Evolutionary conservation across 2,113 vertebrate species (phyloP).

Genomic region (Todiramphus chloris): DNA sequence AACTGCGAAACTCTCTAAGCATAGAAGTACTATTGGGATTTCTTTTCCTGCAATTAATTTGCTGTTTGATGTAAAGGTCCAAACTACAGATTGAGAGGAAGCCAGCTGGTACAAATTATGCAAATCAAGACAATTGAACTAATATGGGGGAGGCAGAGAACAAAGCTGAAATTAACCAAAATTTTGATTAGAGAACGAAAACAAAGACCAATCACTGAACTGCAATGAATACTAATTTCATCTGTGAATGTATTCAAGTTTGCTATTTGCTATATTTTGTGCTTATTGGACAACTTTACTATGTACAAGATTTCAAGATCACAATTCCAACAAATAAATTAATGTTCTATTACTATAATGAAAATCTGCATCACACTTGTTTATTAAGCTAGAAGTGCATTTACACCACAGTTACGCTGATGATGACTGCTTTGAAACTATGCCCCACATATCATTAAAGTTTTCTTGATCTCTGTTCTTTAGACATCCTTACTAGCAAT

Average conservation of each 20-base stretch:
- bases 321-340: not conserved
- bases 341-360: not conserved
- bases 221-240: conserved; percentile 70
- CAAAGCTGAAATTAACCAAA: conserved; percentile 60
- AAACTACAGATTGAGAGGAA: conserved; percentile 74
- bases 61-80: conserved; percentile 70
- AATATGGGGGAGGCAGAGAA: conserved; percentile 18
- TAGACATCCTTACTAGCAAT: not conserved
- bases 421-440: not conserved
- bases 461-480: conserved; percentile 1
- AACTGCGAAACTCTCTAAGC: conserved; percentile 61
- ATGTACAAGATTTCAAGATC: not conserved
- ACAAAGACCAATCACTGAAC: conserved; percentile 42
- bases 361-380: not conserved
- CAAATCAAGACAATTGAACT: conserved; percentile 68
- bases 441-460: not conserved
- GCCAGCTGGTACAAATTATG: conserved; percentile 70
- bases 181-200: conserved; percentile 65
- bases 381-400: conserved; percentile 25
- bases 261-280: not conserved
- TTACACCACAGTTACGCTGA: not conserved
- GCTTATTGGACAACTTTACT: not conserved
- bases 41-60: conserved; percentile 75
- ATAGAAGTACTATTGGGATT: conserved; percentile 51
- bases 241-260: conserved; percentile 55